These are phyloP conservation scores for Invenusta paracnida DNA, from an alignment of 2,888 invertebrate species.

Conservation along the genomic window DNA sequence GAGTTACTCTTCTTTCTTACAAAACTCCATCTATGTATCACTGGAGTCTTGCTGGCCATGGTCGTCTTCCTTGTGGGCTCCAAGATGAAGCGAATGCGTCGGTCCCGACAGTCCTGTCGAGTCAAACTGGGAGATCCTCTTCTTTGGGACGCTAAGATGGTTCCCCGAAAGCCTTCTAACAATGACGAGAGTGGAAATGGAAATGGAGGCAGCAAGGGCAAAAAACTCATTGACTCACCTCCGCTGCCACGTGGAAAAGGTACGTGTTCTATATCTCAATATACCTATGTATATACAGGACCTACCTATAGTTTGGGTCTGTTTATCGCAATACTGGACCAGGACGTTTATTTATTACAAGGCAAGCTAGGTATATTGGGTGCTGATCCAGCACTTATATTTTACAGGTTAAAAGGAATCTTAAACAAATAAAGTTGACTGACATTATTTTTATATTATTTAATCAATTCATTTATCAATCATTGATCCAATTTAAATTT, in stretches of 20 bases:
- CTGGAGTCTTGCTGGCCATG: not conserved
- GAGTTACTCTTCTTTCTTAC: not conserved
- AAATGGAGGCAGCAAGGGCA: not conserved
- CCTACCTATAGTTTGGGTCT: no score
- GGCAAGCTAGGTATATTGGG: no score
- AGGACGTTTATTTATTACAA: no score
- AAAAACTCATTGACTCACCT: not conserved
- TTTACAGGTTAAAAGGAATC: no score
- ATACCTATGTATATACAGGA: no score
- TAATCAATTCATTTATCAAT: no score
- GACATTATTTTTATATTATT: no score
- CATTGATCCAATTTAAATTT: no score
- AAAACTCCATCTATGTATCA: constrained; percentile 4
- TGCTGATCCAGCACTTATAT: no score
- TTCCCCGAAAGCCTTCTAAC: not conserved
- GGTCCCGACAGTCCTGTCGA: not conserved
- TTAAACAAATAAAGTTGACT: no score
- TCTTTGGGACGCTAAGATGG: not conserved
- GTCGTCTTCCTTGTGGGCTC: constrained; percentile 6
- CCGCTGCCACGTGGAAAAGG: not conserved
- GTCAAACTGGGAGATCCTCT: not conserved
- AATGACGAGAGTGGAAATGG: not conserved
- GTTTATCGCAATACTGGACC: no score
- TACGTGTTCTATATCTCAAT: no score
- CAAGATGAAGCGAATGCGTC: not conserved